Evolutionary conservation across 2,113 vertebrate species (phyloP).

Genomic region (Ursus arctos): DNA sequence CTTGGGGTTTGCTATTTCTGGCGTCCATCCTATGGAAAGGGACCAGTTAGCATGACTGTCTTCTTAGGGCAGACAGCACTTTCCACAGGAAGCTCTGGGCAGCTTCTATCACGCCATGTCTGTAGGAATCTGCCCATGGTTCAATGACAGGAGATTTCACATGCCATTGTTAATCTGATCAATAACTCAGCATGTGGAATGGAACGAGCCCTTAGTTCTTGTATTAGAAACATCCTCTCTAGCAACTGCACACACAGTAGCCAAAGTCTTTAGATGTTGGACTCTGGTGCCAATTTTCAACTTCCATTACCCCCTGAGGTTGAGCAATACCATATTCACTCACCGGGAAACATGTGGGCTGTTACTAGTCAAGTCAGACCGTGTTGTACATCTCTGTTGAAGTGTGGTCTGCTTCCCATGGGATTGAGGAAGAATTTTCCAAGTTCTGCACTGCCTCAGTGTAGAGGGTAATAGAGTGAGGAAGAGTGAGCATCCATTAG

Average conservation of each 20-base stretch:
- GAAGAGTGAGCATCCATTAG: background rate
- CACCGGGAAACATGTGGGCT: slow-evolving; percentile 29
- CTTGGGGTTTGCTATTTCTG: background rate
- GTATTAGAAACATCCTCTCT: background rate
- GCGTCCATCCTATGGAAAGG: background rate
- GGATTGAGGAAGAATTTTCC: background rate
- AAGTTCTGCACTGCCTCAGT: background rate
- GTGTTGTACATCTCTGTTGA: background rate
- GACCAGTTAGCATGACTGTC: background rate
- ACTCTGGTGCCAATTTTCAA: slow-evolving; percentile 61
- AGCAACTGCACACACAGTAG: slow-evolving; percentile 46
- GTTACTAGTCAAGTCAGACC: background rate
- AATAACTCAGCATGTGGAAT: slow-evolving; percentile 1
- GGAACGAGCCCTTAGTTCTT: background rate
- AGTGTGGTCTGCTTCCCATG: slow-evolving; percentile 24
- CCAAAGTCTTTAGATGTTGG: slow-evolving; percentile 56
- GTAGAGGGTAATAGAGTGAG: background rate
- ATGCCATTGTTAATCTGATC: slow-evolving; percentile 23
- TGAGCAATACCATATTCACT: slow-evolving; percentile 63
- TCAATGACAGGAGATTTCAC: slow-evolving; percentile 1
- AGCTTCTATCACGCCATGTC: slow-evolving; percentile 9
- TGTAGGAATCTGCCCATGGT: background rate
- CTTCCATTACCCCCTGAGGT: background rate
- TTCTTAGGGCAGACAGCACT: slow-evolving; percentile 19
- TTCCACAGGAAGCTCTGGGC: background rate